A percentile compares a stretch with the other conserved stretches of the same genome.
Evolutionary conservation across 2,113 vertebrate genomes (phyloP).

Genomic region (Solenodon paradoxus): DNA sequence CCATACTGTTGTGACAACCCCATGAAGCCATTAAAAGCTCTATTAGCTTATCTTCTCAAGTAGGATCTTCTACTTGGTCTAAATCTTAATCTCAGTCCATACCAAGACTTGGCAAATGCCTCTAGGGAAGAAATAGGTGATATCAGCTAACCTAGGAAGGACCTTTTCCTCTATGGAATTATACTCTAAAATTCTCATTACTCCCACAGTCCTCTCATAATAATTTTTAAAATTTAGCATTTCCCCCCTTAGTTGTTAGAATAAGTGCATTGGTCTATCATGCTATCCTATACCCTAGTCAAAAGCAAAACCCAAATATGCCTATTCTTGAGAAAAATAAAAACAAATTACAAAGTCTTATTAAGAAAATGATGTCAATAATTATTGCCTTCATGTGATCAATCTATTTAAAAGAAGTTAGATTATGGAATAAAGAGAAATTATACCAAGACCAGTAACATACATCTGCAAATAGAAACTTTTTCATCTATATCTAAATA

Average conservation of each 20-base stretch:
- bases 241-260: neutral
- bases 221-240: neutral
- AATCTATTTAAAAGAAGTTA: neutral
- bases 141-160: neutral
- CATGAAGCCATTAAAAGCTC: neutral
- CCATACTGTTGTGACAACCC: neutral
- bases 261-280: neutral
- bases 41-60: neutral
- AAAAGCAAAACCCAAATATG: neutral
- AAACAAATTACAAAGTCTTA: neutral
- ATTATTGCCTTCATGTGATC: neutral
- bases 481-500: neutral
- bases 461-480: neutral
- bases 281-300: neutral
- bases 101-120: neutral
- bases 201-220: neutral
- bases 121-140: neutral
- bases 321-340: neutral
- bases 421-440: neutral
- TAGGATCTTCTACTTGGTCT: neutral
- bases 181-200: neutral
- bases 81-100: neutral
- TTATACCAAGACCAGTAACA: neutral
- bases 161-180: neutral
- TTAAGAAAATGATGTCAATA: neutral